Percentiles rank a stretch among this genome's conserved stretches.
phyloP scores from a whole-genome alignment of 2,797 vertebrate species.

The Rhinophrynus dorsalis region DNA sequence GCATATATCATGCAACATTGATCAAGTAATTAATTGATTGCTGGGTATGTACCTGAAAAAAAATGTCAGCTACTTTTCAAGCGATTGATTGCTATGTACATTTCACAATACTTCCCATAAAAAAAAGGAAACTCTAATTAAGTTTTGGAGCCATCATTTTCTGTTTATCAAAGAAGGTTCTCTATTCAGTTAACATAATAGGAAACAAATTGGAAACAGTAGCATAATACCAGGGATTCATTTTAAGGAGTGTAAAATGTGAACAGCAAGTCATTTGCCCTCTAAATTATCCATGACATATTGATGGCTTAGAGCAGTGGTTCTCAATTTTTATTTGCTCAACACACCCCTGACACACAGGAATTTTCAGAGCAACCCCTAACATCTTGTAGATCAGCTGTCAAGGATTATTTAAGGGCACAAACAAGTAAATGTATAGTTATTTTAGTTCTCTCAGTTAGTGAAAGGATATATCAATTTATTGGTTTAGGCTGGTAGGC shows the following conservation, averaged over 20 bases:
- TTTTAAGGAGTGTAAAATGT: background rate
- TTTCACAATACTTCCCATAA: background rate
- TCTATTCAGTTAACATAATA: constrained; percentile 12
- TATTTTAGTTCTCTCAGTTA: too few species aligned
- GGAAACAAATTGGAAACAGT: background rate
- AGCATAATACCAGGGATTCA: background rate
- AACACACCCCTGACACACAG: too few species aligned
- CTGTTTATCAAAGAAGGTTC: background rate
- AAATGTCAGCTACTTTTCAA: constrained; percentile 54
- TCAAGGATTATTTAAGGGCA: too few species aligned
- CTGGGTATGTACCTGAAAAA: constrained; percentile 56
- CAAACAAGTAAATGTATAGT: too few species aligned
- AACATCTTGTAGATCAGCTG: too few species aligned
- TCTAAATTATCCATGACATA: constrained; percentile 8
- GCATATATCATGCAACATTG: constrained; percentile 59
- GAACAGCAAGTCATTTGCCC: background rate
- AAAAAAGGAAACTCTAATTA: constrained; percentile 26
- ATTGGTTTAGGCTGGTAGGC: too few species aligned
- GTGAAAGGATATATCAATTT: too few species aligned
- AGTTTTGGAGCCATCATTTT: constrained; percentile 12
- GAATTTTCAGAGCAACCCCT: too few species aligned
- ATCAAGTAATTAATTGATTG: constrained; percentile 66
- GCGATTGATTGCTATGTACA: constrained; percentile 19
- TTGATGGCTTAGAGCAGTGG: too few species aligned
- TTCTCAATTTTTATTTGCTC: too few species aligned